phyloP scores from a whole-genome alignment of 2,888 invertebrate species.

The Eupithecia abbreviata region DNA sequence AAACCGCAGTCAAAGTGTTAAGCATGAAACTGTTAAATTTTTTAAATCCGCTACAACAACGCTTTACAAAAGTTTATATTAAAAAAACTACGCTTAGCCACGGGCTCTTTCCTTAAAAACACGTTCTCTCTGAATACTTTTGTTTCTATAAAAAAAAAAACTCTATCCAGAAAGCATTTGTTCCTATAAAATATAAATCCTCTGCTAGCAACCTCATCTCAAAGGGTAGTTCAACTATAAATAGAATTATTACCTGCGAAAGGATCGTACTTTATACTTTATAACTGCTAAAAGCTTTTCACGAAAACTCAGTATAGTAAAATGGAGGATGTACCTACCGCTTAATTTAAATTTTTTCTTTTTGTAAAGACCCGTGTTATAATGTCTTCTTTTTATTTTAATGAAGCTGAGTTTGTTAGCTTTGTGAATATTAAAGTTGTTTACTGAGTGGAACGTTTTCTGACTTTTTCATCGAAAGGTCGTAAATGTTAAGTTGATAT shows the following conservation, averaged over 20 bases:
- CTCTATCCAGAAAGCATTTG: conserved; percentile 29
- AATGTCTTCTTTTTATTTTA: conserved; percentile 4
- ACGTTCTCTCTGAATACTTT: background rate
- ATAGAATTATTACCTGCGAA: conserved; percentile 35
- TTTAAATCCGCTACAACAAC: background rate
- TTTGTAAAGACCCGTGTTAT: conserved; percentile 25
- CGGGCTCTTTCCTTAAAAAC: background rate
- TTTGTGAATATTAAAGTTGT: background rate
- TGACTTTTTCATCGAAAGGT: background rate
- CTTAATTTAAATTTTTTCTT: conserved; percentile 30
- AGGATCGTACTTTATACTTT: conserved; percentile 36
- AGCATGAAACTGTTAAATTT: background rate
- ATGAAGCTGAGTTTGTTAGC: background rate
- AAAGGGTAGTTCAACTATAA: conserved; percentile 37
- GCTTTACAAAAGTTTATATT: background rate
- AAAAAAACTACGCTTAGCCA: background rate
- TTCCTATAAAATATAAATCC: conserved; percentile 38
- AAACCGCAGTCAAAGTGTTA: too few relatives aligned
- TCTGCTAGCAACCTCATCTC: conserved; percentile 30
- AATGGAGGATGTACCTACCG: conserved; percentile 22
- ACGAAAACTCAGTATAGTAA: conserved; percentile 34
- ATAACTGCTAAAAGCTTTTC: conserved; percentile 38
- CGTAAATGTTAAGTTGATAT: background rate
- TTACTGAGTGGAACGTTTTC: background rate
- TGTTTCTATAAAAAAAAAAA: background rate